Percentiles rank a stretch among this genome's conserved stretches.
phyloP scores from a whole-genome alignment of 2,888 invertebrate species.

The Meta bourneti region DNA sequence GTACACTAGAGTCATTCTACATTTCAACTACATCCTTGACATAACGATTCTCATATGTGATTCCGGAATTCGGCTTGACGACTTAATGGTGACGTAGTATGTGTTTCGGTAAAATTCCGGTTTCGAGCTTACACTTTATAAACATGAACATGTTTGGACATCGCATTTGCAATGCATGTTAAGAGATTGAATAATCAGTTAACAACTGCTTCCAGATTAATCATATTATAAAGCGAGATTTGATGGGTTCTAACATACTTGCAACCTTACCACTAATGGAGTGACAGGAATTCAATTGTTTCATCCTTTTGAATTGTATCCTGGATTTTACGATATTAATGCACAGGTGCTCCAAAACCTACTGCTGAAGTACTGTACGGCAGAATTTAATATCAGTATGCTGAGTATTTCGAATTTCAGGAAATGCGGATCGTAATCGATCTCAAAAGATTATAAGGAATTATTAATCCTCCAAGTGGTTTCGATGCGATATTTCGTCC shows the following conservation, averaged over 20 bases:
- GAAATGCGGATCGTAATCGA: too few relatives aligned
- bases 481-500: too few relatives aligned
- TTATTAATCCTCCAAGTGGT: too few relatives aligned
- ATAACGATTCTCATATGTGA: too few relatives aligned
- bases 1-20: too few relatives aligned
- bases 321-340: background rate
- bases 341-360: background rate
- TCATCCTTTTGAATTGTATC: background rate
- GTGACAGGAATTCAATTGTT: background rate
- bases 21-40: too few relatives aligned
- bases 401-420: too few relatives aligned
- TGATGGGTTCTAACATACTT: background rate
- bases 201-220: background rate
- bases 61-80: background rate
- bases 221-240: background rate
- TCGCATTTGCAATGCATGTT: background rate
- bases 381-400: too few relatives aligned
- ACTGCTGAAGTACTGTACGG: too few relatives aligned
- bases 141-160: background rate
- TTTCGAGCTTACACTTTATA: background rate
- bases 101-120: background rate
- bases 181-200: background rate
- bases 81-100: too few relatives aligned
- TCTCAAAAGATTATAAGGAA: too few relatives aligned
- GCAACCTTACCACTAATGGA: background rate